A percentile compares a stretch with the other conserved stretches of the same genome.
These are phyloP conservation scores for Rhopalosiphum padi DNA, from an alignment of 1,140 invertebrate species.

Conservation along the genomic window DNA sequence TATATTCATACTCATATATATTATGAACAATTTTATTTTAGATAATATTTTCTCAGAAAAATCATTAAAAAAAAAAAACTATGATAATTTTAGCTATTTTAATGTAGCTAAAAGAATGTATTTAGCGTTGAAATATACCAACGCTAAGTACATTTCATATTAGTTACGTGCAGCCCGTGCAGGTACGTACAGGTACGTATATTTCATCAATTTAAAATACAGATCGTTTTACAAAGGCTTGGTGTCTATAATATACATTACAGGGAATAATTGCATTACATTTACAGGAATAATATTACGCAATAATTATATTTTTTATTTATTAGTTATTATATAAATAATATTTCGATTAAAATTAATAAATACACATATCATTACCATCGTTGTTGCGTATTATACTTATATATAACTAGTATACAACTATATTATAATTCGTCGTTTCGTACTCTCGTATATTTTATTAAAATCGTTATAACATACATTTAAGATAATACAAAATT, in stretches of 20 bases:
- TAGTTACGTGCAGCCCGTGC: no score
- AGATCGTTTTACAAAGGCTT: not conserved
- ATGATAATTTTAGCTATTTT: no score
- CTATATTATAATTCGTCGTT: not conserved
- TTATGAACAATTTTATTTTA: not conserved
- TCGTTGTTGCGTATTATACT: not conserved
- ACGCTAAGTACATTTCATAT: no score
- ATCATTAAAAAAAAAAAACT: not conserved
- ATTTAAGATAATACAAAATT: not conserved
- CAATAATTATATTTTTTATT: not conserved
- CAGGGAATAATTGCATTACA: no score
- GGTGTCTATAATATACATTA: no score
- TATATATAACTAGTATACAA: not conserved
- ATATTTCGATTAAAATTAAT: not conserved
- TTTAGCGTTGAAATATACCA: no score
- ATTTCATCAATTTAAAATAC: not conserved
- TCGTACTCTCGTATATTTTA: not conserved
- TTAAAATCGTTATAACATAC: not conserved
- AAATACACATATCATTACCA: not conserved
- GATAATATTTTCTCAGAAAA: not conserved
- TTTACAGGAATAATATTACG: no score
- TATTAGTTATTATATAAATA: not conserved
- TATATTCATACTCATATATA: not conserved
- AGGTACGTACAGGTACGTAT: no score
- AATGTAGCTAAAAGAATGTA: no score